Conservation (phyloP, 30 jellyfish, hydroid and myxozoan species). For the Aurelia coerulea region DNA sequence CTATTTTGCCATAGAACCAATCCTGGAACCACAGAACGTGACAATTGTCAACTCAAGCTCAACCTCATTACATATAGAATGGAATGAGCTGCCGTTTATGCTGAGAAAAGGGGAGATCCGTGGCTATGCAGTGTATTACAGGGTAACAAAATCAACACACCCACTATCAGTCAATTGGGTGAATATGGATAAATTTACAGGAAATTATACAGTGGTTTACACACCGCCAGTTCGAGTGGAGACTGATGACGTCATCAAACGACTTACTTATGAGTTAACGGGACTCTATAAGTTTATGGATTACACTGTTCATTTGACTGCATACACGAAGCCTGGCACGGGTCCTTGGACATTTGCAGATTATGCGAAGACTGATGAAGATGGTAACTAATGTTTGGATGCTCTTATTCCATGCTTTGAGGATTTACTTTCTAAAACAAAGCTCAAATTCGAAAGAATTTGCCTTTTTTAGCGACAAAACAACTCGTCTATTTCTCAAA, state of each 20-base stretch:
- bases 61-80: conserved; percentile 46
- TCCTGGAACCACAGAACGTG: conserved; percentile 55
- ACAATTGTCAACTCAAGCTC: conserved; percentile 37
- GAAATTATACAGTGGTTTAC: conserved; percentile 51
- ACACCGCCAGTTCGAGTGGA: conserved; percentile 62
- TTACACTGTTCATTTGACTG: conserved; percentile 48
- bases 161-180: conserved; percentile 62
- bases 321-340: conserved; percentile 53
- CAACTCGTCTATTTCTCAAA: neutral
- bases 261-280: conserved; percentile 53
- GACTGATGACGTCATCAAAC: conserved; percentile 47
- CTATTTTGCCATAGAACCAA: conserved; percentile 12
- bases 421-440: neutral
- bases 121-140: conserved; percentile 62
- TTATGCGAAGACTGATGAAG: conserved; percentile 68
- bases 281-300: conserved; percentile 64
- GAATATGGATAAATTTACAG: conserved; percentile 55
- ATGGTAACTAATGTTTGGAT: conserved; percentile 14
- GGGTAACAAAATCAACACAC: conserved; percentile 43
- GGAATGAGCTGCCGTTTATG: conserved; percentile 68
- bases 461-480: neutral
- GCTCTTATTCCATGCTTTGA: neutral
- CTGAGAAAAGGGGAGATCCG: conserved; percentile 58
- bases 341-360: conserved; percentile 74
- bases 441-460: neutral